Percentiles rank a stretch among this genome's conserved stretches.
Evolutionary conservation across 2,888 invertebrate species (phyloP).

Genomic region (Melipona beecheii): DNA sequence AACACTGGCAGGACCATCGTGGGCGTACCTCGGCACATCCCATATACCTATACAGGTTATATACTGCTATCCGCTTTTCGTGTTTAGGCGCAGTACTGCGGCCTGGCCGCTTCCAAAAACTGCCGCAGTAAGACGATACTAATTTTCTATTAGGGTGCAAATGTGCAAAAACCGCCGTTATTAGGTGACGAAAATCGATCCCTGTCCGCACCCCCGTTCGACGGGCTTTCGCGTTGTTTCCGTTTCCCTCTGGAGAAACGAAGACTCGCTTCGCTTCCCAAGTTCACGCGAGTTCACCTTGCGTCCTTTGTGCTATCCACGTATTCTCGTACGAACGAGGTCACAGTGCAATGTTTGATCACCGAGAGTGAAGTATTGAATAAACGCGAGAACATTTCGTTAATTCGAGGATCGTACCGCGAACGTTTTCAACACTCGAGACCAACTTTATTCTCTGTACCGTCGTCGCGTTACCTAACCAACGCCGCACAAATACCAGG

Average conservation of each 20-base stretch:
- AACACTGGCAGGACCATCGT: conserved; percentile 79
- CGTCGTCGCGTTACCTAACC: conserved; percentile 13
- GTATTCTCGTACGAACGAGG: neutral
- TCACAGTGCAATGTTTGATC: neutral
- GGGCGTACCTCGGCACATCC: conserved; percentile 81
- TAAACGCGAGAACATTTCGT: too few species aligned
- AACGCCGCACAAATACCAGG: conserved; percentile 19
- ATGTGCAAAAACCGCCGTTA: conserved; percentile 71
- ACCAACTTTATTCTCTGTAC: neutral
- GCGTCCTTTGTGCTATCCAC: too few species aligned
- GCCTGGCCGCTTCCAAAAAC: conserved; percentile 69
- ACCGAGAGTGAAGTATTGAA: neutral
- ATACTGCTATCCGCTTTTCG: conserved; percentile 79
- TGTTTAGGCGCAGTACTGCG: conserved; percentile 80
- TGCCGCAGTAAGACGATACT: conserved; percentile 78
- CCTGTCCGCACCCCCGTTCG: conserved; percentile 39
- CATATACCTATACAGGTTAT: conserved; percentile 78
- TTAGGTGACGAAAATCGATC: conserved; percentile 69
- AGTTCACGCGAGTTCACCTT: conserved; percentile 1
- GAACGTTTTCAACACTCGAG: neutral
- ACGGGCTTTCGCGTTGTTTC: conserved; percentile 33
- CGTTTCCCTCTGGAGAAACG: neutral
- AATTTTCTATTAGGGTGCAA: conserved; percentile 79
- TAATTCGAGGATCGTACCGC: neutral
- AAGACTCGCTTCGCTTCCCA: neutral